A percentile compares a stretch with the other conserved stretches of the same genome.
Evolutionary conservation across 2,888 invertebrate genomes (phyloP).

Genomic region (Dorcus parallelipipedus): DNA sequence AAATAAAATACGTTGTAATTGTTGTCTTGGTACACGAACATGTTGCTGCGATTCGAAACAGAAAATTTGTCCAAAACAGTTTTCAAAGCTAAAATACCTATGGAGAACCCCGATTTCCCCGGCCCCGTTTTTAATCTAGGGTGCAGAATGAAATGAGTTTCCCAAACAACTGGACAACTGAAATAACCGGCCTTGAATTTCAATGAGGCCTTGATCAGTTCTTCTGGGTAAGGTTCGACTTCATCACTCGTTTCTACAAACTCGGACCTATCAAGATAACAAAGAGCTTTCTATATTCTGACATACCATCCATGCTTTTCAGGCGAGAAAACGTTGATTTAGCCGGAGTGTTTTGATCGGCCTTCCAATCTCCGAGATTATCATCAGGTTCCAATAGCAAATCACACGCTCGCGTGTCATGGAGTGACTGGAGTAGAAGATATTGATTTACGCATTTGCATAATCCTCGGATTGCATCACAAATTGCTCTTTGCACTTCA

Average conservation of each 20-base stretch:
- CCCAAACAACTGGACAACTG: conserved; percentile 71
- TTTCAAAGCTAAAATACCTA: conserved; percentile 63
- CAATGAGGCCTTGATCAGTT: conserved; percentile 46
- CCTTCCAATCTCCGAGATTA: conserved; percentile 36
- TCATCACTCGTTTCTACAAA: conserved; percentile 41
- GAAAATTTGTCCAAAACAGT: conserved; percentile 66
- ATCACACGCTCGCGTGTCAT: conserved; percentile 65
- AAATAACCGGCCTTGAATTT: conserved; percentile 66
- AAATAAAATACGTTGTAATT: conserved; percentile 60
- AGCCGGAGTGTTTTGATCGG: conserved; percentile 32
- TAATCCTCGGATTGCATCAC: conserved; percentile 56
- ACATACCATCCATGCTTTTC: conserved; percentile 44
- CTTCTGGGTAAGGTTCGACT: conserved; percentile 36
- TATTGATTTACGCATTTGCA: conserved; percentile 68
- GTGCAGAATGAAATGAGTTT: conserved; percentile 65
- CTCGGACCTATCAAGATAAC: neutral
- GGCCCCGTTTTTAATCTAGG: conserved; percentile 65
- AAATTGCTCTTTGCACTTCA: conserved; percentile 53
- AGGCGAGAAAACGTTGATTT: conserved; percentile 39
- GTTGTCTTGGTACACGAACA: conserved; percentile 72
- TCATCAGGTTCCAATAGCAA: conserved; percentile 63
- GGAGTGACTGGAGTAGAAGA: conserved; percentile 64
- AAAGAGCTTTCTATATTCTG: no score
- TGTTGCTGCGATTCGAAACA: conserved; percentile 68
- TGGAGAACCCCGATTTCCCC: conserved; percentile 57